These are phyloP conservation scores for Listrodromus nycthemerus DNA, from an alignment of 2,888 invertebrate species.

Conservation along the genomic window DNA sequence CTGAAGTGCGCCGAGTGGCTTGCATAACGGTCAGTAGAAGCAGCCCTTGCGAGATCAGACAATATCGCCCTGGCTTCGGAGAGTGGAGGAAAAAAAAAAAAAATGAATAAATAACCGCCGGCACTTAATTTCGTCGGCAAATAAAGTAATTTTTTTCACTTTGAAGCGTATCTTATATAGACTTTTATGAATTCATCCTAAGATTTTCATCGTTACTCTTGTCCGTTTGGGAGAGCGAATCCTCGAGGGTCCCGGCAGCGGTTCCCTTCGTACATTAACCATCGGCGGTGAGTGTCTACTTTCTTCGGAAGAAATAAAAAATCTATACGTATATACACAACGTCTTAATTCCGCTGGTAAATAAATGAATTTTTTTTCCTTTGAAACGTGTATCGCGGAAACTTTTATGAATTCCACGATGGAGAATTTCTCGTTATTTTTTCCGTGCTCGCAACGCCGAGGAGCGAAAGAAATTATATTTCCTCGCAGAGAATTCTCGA, in stretches of 20 bases:
- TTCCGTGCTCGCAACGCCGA: not conserved
- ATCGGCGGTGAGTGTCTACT: not conserved
- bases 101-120: constrained; percentile 25
- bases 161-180: constrained; percentile 51
- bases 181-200: constrained; percentile 28
- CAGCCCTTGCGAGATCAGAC: constrained; percentile 17
- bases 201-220: constrained; percentile 20
- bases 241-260: constrained; percentile 12
- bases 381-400: constrained; percentile 2
- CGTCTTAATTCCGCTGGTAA: constrained; percentile 17
- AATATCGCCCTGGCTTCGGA: not conserved
- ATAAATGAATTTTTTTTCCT: constrained; percentile 29
- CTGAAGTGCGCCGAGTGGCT: not conserved
- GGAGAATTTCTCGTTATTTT: constrained; percentile 9
- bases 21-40: not conserved
- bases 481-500: constrained; percentile 15
- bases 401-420: constrained; percentile 18
- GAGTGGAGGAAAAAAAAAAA: not conserved
- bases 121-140: constrained; percentile 47
- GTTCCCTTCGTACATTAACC: not conserved
- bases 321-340: not conserved
- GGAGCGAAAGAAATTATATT: constrained; percentile 36
- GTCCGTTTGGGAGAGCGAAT: not conserved
- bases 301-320: constrained; percentile 16
- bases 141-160: constrained; percentile 45